Conservation (phyloP, 2,888 invertebrate genomes). For the Nezara viridula region DNA sequence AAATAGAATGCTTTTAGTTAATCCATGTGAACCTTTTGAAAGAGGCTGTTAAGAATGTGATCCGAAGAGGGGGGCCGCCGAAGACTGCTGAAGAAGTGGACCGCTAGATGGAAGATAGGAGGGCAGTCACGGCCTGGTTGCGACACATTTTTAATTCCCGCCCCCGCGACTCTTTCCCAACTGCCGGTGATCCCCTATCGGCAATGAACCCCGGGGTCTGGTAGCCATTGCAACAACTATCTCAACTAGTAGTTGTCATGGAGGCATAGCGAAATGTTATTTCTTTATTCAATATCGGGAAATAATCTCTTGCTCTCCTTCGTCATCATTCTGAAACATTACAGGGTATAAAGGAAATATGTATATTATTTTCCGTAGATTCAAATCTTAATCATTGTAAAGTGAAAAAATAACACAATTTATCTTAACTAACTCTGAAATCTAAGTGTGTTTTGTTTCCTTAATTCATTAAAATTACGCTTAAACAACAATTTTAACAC, state of each 20-base stretch:
- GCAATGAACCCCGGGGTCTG: constrained; percentile 25
- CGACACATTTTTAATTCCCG: constrained; percentile 46
- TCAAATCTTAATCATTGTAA: no score
- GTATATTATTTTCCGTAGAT: no score
- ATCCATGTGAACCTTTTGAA: neutral
- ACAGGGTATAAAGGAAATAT: no score
- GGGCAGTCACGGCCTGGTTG: neutral
- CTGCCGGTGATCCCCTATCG: constrained; percentile 38
- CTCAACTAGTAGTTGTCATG: neutral
- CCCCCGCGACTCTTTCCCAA: constrained; percentile 42
- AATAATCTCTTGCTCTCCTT: neutral
- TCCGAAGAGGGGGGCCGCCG: neutral
- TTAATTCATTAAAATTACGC: no score
- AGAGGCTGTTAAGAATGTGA: neutral
- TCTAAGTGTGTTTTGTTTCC: no score
- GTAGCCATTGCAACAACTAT: constrained; percentile 11
- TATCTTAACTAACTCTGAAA: no score
- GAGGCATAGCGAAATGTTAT: neutral
- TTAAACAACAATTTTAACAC: no score
- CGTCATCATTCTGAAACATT: no score
- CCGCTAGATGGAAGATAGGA: constrained; percentile 8
- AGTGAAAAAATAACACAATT: no score
- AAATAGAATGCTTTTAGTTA: neutral
- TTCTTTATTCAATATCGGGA: neutral
- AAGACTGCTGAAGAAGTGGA: constrained; percentile 40